Base-by-base conservation (phyloP, 2,888 invertebrate genomes). In the Dendrolimus pini region DNA sequence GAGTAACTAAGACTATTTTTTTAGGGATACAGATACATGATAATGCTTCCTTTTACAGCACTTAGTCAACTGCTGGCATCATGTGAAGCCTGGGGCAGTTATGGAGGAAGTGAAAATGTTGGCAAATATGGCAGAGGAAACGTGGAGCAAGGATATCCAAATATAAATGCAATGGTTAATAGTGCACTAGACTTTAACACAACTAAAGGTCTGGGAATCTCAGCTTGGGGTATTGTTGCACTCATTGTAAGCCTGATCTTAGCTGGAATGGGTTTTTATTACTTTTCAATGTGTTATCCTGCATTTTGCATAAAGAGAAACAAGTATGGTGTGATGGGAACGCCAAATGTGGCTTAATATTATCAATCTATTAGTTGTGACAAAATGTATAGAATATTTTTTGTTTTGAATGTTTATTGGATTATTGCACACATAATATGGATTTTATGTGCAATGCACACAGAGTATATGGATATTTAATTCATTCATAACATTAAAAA, bases 141-240 rank as follows among this genome's bases (percentile, higher is more conserved):
- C 47, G 71, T 71, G 18, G 74, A 74, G 55, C 70, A 67, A 14
- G 62, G 62, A 56, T 67, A 71, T 52, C 61, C 71, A 1, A 80
- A 81, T 58, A 70, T 77, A 6, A 67, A 76, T 9, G 65, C 63
- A 47, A 7, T 47, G 47, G 9, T 47, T 12, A 8, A 47, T 12
- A 47, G 12, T 7, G 47, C 47, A 47, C 12, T 30, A 30, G 47
- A 47, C 2, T 2, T 0, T 6, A 74, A 72, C 53, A 55, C 77
- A 1, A 69, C 79, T 1, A 72, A 83, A 71, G 89, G 91, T 13
- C 65, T 90, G n/a, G 92, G 92, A 7, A 81, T 93, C 52, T 93
- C 94, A 0, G 94, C 94, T 0, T 94, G 94, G 92, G 94, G 94
- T 18, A 92, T 94, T 41, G 92, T 93, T 10, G 78, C 85, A n/a